Conservation (phyloP, 2,888 invertebrate genomes). For the Epistrophe grossulariae region DNA sequence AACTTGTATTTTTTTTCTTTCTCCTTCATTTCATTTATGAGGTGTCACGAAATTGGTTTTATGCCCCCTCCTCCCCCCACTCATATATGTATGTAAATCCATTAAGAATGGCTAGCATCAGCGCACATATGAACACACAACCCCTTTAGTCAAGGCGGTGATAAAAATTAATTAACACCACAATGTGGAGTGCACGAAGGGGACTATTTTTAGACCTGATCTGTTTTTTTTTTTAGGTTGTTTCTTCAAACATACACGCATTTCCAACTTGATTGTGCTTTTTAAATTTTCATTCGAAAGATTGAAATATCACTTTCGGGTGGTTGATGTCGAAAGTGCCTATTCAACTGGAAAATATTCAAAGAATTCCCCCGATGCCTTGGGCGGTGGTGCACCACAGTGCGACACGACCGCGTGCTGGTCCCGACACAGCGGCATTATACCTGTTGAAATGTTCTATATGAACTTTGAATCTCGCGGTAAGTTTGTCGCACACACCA, state of each 20-base stretch:
- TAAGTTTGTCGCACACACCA: slow-evolving; percentile 14
- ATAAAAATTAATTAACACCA: slow-evolving; percentile 75
- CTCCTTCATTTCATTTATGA: slow-evolving; percentile 59
- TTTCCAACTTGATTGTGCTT: slow-evolving; percentile 31
- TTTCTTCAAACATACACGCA: neutral
- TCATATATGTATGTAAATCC: slow-evolving; percentile 66
- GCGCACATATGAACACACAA: slow-evolving; percentile 28
- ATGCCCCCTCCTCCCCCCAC: slow-evolving; percentile 8
- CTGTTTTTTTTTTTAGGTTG: slow-evolving; percentile 3
- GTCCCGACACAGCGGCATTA: slow-evolving; percentile 3
- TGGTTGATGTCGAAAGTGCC: slow-evolving; percentile 65
- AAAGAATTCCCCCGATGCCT: slow-evolving; percentile 21
- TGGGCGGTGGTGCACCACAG: slow-evolving; percentile 5
- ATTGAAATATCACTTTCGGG: slow-evolving; percentile 65
- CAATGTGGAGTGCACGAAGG: slow-evolving; percentile 35
- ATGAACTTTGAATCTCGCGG: slow-evolving; percentile 48
- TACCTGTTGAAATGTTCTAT: slow-evolving; percentile 59
- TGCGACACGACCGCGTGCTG: neutral
- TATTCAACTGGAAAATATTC: slow-evolving; percentile 49
- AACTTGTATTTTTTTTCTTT: slow-evolving; percentile 26
- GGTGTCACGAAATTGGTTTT: slow-evolving; percentile 71
- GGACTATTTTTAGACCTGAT: slow-evolving; percentile 60
- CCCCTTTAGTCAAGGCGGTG: slow-evolving; percentile 62
- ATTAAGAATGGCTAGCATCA: slow-evolving; percentile 49
- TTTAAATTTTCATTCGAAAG: slow-evolving; percentile 30